phyloP scores from a whole-genome alignment of 2,888 invertebrate species.

The Cartodere bifasciata region DNA sequence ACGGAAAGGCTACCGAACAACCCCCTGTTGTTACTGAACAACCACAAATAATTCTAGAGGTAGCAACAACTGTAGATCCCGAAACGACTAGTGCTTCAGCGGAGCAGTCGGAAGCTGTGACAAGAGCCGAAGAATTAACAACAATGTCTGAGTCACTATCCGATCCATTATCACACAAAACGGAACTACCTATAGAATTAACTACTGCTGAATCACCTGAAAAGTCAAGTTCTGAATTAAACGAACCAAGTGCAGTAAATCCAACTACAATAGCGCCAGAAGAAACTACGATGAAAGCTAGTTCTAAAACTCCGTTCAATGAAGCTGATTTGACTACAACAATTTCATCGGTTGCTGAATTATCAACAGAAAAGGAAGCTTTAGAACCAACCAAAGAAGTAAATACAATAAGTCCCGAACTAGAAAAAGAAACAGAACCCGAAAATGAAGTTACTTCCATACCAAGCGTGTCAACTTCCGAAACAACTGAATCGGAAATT shows the following conservation, averaged over 20 bases:
- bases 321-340: background rate
- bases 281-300: background rate
- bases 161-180: background rate
- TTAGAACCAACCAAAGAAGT: background rate
- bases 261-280: background rate
- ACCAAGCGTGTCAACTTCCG: background rate
- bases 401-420: constrained; percentile 9
- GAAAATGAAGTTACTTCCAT: constrained; percentile 6
- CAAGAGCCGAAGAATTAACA: background rate
- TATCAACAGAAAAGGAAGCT: too few relatives aligned
- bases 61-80: background rate
- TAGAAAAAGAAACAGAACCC: constrained; percentile 7
- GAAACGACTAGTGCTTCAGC: too few relatives aligned
- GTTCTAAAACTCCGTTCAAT: background rate
- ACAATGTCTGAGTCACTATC: background rate
- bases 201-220: background rate
- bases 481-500: constrained; percentile 4
- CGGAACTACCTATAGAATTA: background rate
- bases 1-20: background rate
- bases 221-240: background rate
- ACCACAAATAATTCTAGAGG: background rate
- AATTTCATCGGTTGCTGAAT: background rate
- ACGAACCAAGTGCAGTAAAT: constrained; percentile 1
- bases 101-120: background rate
- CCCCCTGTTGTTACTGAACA: background rate